Evolutionary conservation across 2,113 vertebrate genomes (phyloP).

Genomic region (Podocnemis expansa): DNA sequence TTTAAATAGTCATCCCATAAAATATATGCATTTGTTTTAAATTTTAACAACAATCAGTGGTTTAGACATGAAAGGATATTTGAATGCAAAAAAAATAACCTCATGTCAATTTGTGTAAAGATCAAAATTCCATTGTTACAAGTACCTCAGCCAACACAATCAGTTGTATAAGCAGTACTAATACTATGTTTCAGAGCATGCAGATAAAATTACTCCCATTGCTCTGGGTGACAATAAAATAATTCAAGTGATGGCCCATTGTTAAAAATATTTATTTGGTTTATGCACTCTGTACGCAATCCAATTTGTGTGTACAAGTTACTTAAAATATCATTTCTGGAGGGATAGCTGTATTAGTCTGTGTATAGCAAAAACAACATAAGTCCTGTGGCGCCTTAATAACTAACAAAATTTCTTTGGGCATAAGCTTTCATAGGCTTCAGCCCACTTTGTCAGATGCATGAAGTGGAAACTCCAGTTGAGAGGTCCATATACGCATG

Average conservation of each 20-base stretch:
- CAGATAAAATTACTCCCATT: background rate
- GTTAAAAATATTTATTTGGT: slow-evolving; percentile 37
- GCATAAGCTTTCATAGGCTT: too few species aligned
- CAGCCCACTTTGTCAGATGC: too few species aligned
- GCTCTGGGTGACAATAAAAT: background rate
- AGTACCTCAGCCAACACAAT: slow-evolving; percentile 60
- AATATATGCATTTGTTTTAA: slow-evolving; percentile 71
- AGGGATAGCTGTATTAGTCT: too few species aligned
- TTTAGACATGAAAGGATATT: slow-evolving; percentile 62
- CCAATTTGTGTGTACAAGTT: background rate
- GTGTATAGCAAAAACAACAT: too few species aligned
- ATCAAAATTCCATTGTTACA: slow-evolving; percentile 64
- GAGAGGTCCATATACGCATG: too few species aligned
- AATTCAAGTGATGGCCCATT: slow-evolving; percentile 37
- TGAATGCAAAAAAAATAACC: slow-evolving; percentile 48
- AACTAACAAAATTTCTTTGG: too few species aligned
- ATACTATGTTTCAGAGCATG: background rate
- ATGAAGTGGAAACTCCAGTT: too few species aligned
- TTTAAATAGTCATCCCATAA: slow-evolving; percentile 24
- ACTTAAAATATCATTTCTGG: background rate
- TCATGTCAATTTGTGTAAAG: slow-evolving; percentile 63
- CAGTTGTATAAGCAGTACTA: slow-evolving; percentile 36
- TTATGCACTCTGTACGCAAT: background rate
- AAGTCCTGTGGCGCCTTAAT: too few species aligned
- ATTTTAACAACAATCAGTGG: slow-evolving; percentile 57